A percentile compares a stretch with the other conserved stretches of the same genome.
These are phyloP conservation scores for Lingula anatina DNA, from an alignment of 2,888 invertebrate genomes.

Conservation along the genomic window DNA sequence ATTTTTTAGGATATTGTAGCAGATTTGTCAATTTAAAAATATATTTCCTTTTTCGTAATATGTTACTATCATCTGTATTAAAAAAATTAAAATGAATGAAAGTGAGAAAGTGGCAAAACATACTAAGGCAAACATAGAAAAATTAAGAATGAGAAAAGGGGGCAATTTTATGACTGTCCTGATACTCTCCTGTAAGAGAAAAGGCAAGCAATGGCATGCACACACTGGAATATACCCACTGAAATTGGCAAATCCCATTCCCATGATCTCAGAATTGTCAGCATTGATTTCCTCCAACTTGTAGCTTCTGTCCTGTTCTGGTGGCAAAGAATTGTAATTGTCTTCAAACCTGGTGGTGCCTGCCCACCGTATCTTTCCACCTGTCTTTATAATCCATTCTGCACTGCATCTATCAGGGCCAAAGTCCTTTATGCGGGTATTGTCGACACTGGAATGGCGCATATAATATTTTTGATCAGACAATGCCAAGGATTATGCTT, in stretches of 20 bases:
- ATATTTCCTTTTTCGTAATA: neutral
- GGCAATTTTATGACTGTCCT: neutral
- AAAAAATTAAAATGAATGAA: too few relatives aligned
- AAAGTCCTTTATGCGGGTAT: constrained; percentile 53
- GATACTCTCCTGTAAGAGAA: neutral
- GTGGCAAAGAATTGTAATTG: constrained; percentile 74
- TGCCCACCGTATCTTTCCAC: constrained; percentile 74
- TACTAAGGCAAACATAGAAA: too few relatives aligned
- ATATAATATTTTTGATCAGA: too few relatives aligned
- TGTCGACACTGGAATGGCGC: constrained; percentile 33
- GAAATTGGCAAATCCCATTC: constrained; percentile 78
- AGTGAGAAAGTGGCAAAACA: too few relatives aligned
- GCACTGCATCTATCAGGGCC: constrained; percentile 90
- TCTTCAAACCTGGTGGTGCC: constrained; percentile 54
- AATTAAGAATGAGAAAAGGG: neutral
- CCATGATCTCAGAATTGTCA: constrained; percentile 73
- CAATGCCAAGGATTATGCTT: too few relatives aligned
- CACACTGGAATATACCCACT: constrained; percentile 53
- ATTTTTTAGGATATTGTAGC: too few relatives aligned
- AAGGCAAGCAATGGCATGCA: neutral
- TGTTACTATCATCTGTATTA: neutral
- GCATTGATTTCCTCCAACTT: constrained; percentile 73
- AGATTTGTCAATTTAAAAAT: neutral
- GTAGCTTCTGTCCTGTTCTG: constrained; percentile 52
- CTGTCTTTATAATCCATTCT: constrained; percentile 91